Conservation (phyloP, 1,140 invertebrate species). For the Leptopilina boulardi region DNA sequence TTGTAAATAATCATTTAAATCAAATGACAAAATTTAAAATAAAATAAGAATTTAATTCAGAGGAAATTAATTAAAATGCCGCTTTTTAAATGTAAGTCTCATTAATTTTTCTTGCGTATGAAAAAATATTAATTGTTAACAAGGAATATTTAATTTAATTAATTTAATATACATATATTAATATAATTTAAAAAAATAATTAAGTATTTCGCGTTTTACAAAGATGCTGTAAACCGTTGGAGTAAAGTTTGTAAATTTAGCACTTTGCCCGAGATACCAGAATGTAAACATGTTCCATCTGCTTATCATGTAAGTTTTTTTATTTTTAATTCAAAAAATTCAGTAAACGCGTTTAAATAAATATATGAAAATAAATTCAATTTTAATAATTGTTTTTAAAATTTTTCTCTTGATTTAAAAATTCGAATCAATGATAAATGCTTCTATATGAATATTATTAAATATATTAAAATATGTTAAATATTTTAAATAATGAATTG, state of each 20-base stretch:
- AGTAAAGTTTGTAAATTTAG: slow-evolving; percentile 41
- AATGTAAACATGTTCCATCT: slow-evolving; percentile 45
- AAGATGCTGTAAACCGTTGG: slow-evolving; percentile 6
- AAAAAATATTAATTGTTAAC: no score
- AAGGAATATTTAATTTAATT: no score
- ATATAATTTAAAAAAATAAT: background rate
- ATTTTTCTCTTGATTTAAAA: no score
- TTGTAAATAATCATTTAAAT: background rate
- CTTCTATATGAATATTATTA: no score
- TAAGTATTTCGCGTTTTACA: slow-evolving; percentile 38
- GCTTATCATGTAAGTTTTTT: slow-evolving; percentile 47
- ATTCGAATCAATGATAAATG: no score
- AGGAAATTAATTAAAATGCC: slow-evolving; percentile 2
- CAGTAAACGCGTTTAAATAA: background rate
- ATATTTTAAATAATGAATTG: no score
- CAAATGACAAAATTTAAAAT: background rate
- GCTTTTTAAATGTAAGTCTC: slow-evolving; percentile 1
- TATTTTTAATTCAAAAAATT: background rate
- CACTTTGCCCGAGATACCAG: slow-evolving; percentile 45
- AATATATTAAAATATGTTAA: no score
- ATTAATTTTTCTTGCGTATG: background rate
- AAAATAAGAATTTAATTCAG: background rate
- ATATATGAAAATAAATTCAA: no score
- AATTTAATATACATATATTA: no score
- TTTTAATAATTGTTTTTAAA: no score